Conservation (phyloP, 2,888 invertebrate genomes). For the Lamellibrachia satsuma region DNA sequence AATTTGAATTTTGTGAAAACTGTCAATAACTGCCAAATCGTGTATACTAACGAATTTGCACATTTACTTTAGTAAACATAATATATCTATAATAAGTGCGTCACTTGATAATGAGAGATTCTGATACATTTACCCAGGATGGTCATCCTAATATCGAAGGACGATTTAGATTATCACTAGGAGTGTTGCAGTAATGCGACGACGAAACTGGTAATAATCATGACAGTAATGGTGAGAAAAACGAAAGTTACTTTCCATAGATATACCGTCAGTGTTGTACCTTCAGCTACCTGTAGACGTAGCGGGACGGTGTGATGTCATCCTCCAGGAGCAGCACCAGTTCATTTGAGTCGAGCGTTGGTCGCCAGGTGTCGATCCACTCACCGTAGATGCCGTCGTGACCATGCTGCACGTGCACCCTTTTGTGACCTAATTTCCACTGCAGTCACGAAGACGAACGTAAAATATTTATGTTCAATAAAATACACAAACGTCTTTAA, state of each 20-base stretch:
- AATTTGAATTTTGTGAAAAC: too few species aligned
- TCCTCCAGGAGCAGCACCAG: slow-evolving; percentile 54
- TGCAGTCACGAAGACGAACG: neutral
- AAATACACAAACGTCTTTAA: neutral
- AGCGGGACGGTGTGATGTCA: slow-evolving; percentile 50
- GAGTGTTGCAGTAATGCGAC: too few species aligned
- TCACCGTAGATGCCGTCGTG: slow-evolving; percentile 46
- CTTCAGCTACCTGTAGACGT: slow-evolving; percentile 50
- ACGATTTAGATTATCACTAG: too few species aligned
- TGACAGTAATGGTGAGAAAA: too few species aligned
- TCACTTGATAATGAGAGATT: too few species aligned
- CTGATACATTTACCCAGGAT: too few species aligned
- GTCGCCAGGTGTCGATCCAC: slow-evolving; percentile 50
- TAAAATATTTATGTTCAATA: neutral
- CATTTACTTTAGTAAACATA: too few species aligned
- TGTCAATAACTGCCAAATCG: too few species aligned
- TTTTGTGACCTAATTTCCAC: slow-evolving; percentile 39
- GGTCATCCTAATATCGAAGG: too few species aligned
- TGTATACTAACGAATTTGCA: too few species aligned
- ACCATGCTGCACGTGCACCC: slow-evolving; percentile 38
- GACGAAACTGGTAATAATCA: too few species aligned
- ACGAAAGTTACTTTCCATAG: neutral
- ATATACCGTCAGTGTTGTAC: neutral
- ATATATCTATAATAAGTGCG: too few species aligned
- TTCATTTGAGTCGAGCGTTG: slow-evolving; percentile 42